Evolutionary conservation across 2,888 invertebrate species (phyloP), one percentile per base, ranked within the genome.

Genomic region (Allophyes oxyacanthae): DNA sequence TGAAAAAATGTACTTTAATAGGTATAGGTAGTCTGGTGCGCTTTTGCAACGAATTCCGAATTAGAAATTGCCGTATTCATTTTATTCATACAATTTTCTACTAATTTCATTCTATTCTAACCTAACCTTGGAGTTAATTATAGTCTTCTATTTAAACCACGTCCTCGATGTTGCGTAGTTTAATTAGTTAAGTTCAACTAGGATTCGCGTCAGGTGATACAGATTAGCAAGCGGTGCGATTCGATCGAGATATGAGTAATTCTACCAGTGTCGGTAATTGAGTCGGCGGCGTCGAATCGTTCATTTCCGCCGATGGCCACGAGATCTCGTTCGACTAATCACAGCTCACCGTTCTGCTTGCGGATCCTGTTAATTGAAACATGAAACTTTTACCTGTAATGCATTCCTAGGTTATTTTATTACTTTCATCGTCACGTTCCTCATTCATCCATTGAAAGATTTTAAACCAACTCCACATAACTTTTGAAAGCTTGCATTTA

Each of bases 1-100:
- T 60, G 43, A 79, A 88, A 88, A 85, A 90, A 89, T 85, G 79
- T 83, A 81, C 80, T 85, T 84, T 87, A 87, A 89, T 90, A 86
- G 86, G n/a, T n/a, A n/a, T n/a, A 86, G 88, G 74, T 8, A 28
- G 28, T 28, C 8, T 82, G 82, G 79, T 79, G 78, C 79, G 78
- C 81, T 83, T 81, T 79, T 77, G 69, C 70, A 75, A 81, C 75
- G 64, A 72, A 77, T 75, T 78, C 81, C 82, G 84, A 84, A 89
- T 87, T 84, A n/a, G 82, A 85, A 86, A 86, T 81, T 11, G 14
- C 36, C 46, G 28, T 53, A 32, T 46, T 25, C n/a, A 3, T 38
- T 54, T 56, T 38, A 14, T 34, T 49, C 13, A 34, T 26, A 28
- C 8, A 34, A 28, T 55, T 9, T n/a, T n/a, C 20, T 20, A 41